Percentiles rank a stretch among this genome's conserved stretches.
phyloP scores from a whole-genome alignment of 2,797 vertebrate species.

The Falco peregrinus region DNA sequence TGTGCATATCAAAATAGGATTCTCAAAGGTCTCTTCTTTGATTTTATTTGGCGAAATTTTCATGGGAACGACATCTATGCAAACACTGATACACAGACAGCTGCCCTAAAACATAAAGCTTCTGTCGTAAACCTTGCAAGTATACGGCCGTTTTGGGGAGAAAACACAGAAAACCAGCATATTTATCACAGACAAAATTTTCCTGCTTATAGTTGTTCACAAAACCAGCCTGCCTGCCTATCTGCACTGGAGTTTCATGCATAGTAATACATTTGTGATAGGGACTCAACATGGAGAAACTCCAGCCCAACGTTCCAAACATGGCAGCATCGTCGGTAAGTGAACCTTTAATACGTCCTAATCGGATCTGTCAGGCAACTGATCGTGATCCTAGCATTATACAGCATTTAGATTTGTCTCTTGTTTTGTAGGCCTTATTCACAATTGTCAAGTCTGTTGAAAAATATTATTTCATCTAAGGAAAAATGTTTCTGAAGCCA shows the following conservation, averaged over 20 bases:
- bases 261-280: not conserved
- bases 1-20: not conserved
- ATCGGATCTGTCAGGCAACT: not conserved
- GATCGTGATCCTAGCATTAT: too few species aligned
- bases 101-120: not conserved
- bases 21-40: not conserved
- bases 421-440: not conserved
- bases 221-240: not conserved
- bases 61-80: not conserved
- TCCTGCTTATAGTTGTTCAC: not conserved
- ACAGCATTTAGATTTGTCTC: not conserved
- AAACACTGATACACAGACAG: not conserved
- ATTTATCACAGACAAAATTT: not conserved
- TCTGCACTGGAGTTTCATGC: not conserved
- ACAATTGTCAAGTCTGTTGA: not conserved
- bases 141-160: accelerated
- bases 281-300: not conserved
- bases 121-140: accelerated
- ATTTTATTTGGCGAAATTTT: not conserved
- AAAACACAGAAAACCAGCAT: not conserved
- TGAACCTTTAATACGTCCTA: not conserved
- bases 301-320: not conserved
- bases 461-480: not conserved
- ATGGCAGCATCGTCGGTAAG: accelerated
- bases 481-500: not conserved